Conservation (phyloP, 2,888 invertebrate genomes). For the Heliconius sara region DNA sequence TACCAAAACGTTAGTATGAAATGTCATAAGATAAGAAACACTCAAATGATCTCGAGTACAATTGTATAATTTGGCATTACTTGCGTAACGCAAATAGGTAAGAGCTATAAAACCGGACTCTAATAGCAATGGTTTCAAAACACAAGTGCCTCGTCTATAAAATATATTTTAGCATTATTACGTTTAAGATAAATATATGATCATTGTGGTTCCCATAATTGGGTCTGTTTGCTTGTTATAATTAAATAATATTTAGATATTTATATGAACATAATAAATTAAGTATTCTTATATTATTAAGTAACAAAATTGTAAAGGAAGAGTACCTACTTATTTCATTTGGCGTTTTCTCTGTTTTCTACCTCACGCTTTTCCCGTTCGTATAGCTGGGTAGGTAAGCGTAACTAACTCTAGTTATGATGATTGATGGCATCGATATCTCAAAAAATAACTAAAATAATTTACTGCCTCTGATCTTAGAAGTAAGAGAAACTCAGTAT, state of each 20-base stretch:
- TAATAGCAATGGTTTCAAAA: slow-evolving; percentile 53
- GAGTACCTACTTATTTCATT: too few relatives aligned
- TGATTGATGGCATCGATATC: too few relatives aligned
- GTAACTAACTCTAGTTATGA: too few relatives aligned
- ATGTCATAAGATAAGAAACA: slow-evolving; percentile 47
- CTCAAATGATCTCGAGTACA: slow-evolving; percentile 50
- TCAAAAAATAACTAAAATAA: too few relatives aligned
- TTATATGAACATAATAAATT: background rate
- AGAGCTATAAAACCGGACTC: slow-evolving; percentile 52
- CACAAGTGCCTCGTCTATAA: slow-evolving; percentile 57
- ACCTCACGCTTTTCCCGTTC: too few relatives aligned
- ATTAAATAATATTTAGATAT: background rate
- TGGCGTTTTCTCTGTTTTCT: too few relatives aligned
- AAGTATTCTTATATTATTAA: background rate
- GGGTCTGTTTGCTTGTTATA: background rate
- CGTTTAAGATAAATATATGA: slow-evolving; percentile 7
- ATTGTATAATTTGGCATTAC: slow-evolving; percentile 50
- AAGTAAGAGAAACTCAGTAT: too few relatives aligned
- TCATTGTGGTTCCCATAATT: slow-evolving; percentile 7
- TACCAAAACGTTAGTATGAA: slow-evolving; percentile 24
- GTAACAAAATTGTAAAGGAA: too few relatives aligned
- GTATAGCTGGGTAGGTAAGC: too few relatives aligned
- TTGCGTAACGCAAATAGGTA: slow-evolving; percentile 54
- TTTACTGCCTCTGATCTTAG: too few relatives aligned
- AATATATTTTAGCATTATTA: slow-evolving; percentile 45